Evolutionary conservation across 2,797 vertebrate genomes (phyloP), one percentile per base, ranked within the genome.

Genomic region (Sebastes taczanowskii): DNA sequence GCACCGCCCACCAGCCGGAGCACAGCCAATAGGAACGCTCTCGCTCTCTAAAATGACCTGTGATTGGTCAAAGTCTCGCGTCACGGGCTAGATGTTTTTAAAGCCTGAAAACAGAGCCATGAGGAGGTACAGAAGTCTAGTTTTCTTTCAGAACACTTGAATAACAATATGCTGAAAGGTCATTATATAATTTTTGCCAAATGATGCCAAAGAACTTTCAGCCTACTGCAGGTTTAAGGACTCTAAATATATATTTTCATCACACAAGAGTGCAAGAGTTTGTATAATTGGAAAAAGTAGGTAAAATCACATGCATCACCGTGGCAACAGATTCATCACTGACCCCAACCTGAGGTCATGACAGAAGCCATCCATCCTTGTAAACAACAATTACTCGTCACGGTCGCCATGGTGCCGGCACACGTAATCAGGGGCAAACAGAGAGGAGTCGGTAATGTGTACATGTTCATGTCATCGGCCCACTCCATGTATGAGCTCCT

Each of bases 361-460:
- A 89, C 56, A 82, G 76, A 74, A 74, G 59, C 77, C 14, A 8
- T 81, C 79, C 56, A 9, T 35, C 34, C 62, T 25, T 9, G 34
- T 71, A 74, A 84, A 64, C 78, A 85, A 72, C 66, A 78, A 60
- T 79, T 84, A 80, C 58, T 66, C 25, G 2, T 38, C 38, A 20
- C n/a, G 18, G 87, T 94, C 88, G 61, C 82, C 80, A 86, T 86
- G 72, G 79, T 27, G 53, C 66, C 23, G 25, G 68, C 76, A 77
- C 74, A 72, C 69, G 38, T 78, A 86, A 84, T 86, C 75, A 68
- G 42, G 73, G 23, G 67, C 30, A 77, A 82, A 85, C 70, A 23
- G 56, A 71, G 75, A 59, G 46, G 62, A 65, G 42, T 59, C 10
- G 11, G 35, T 58, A 49, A 83, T 67, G 59, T 78, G 58, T 62